These are phyloP conservation scores for Mythimna ferrago DNA, from an alignment of 2,888 invertebrate genomes.

Conservation along the genomic window DNA sequence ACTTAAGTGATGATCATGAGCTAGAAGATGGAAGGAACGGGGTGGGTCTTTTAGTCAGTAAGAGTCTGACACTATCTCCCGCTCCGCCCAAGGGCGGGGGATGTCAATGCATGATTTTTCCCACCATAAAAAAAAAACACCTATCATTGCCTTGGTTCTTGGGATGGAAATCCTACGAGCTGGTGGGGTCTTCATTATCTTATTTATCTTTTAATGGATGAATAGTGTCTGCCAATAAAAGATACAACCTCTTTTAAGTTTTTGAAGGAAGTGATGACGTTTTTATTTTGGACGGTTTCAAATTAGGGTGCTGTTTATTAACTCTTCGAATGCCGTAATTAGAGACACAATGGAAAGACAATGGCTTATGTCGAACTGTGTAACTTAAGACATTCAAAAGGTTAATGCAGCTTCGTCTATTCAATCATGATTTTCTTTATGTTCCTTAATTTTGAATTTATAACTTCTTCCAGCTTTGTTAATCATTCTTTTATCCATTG, in stretches of 20 bases:
- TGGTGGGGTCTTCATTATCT: conserved; percentile 10
- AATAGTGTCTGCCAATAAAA: background rate
- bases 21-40: conserved; percentile 40
- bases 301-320: background rate
- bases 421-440: background rate
- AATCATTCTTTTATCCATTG: background rate
- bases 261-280: background rate
- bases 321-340: too few relatives aligned
- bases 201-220: background rate
- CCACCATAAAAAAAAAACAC: too few relatives aligned
- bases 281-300: background rate
- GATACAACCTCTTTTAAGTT: background rate
- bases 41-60: too few relatives aligned
- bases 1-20: conserved; percentile 11
- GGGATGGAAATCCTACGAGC: conserved; percentile 31
- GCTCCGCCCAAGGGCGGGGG: too few relatives aligned
- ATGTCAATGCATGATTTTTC: too few relatives aligned
- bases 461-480: background rate
- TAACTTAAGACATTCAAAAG: too few relatives aligned
- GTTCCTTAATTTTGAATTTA: background rate
- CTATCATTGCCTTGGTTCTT: conserved; percentile 23
- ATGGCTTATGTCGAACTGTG: too few relatives aligned
- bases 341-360: too few relatives aligned
- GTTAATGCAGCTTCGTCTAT: background rate
- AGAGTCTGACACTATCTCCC: too few relatives aligned